Base-by-base conservation (phyloP, 2,888 invertebrate species). In the Rhaphigaster nebulosa region DNA sequence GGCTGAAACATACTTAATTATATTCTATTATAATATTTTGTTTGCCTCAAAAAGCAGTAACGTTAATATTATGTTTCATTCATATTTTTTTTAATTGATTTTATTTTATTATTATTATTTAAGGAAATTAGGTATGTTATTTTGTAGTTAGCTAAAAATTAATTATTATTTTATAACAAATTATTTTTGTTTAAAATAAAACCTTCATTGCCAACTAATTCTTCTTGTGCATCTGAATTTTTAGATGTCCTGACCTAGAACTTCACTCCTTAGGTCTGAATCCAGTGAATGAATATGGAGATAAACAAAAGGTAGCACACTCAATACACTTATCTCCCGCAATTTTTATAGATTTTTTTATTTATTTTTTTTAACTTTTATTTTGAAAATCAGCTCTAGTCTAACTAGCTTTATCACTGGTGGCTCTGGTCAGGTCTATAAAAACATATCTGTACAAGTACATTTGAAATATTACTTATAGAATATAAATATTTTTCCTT, bases 191-290 rank as follows among this genome's bases (percentile, higher is more conserved):
- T 60, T 23, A 56, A n/a, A 65, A 65, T 65, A n/a, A 60, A 60
- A 1, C 29, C n/a, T 60, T 1, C 12, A 13, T 65, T 60, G 26
- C 60, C 26, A 10, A 65, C 29, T 29, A 4, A 65, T 65, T 65
- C 15, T 65, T 65, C 5, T 65, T 60, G n/a, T n/a, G 23, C 54
- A 60, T 60, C n/a, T 65, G 60, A 34, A 38, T 20, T 23, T 90
- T 41, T 84, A 90, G 90, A 56, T 56, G 56, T 87, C 56, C 54
- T 56, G 87, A 87, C 34, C 26, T 90, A 15, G 90, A 90, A 20
- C 56, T 90, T 52, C 84, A 90, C 56, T 90, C 76, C 87, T 56
- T 90, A 45, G 90, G 90, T 56, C 52, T 90, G n/a, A 90, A 90
- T 38, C 29, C 45, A 45, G 41, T 76, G 13, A 76, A 90, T 38